Percentiles rank a stretch among this genome's conserved stretches.
These are phyloP conservation scores for Macrobrachium rosenbergii DNA, from an alignment of 1,140 invertebrate genomes.

Conservation along the genomic window DNA sequence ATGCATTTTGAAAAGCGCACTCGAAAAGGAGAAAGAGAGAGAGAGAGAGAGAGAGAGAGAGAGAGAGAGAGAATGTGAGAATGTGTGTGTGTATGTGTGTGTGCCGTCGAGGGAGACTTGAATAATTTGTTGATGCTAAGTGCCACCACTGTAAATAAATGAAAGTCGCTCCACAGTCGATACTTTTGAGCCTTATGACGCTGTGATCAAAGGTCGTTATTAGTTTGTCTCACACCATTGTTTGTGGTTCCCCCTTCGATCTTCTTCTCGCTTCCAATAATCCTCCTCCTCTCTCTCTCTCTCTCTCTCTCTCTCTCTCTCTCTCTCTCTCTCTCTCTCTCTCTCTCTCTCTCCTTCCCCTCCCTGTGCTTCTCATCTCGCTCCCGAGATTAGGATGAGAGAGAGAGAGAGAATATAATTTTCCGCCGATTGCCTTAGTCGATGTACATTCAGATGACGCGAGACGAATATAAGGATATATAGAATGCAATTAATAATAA, in stretches of 20 bases:
- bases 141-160: no score
- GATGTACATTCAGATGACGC: no score
- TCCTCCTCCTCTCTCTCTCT: background rate
- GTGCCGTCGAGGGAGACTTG: background rate
- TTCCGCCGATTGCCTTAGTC: no score
- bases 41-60: slow-evolving; percentile 36
- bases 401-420: background rate
- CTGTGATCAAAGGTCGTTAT: no score
- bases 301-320: background rate
- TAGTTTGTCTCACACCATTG: no score
- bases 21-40: background rate
- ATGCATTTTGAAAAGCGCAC: background rate
- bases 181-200: no score
- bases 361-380: background rate
- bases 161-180: no score
- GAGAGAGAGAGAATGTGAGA: slow-evolving; percentile 29
- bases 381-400: background rate
- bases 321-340: background rate
- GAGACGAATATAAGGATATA: no score
- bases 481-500: no score
- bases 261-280: no score
- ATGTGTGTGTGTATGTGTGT: slow-evolving; percentile 4
- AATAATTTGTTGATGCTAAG: background rate
- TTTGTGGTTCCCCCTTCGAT: no score
- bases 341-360: background rate